phyloP scores from a whole-genome alignment of 1,140 invertebrate genomes.

The Muscidifurax raptorellus region DNA sequence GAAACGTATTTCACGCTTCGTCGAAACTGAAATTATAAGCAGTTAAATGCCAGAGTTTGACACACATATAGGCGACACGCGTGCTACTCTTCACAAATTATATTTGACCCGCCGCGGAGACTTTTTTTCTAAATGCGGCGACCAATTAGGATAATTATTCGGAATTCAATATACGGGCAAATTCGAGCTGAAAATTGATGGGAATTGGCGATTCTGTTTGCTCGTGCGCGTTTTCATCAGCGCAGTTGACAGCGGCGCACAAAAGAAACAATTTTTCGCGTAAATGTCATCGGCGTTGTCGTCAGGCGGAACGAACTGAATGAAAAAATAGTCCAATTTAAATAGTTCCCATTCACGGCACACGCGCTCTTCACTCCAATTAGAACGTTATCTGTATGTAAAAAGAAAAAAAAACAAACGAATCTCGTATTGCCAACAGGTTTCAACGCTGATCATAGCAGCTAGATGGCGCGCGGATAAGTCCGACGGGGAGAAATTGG shows the following conservation, averaged over 20 bases:
- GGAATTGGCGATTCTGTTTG: not conserved
- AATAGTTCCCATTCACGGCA: too few species aligned
- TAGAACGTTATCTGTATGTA: too few species aligned
- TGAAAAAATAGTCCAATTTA: too few species aligned
- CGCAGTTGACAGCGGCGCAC: not conserved
- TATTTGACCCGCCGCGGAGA: not conserved
- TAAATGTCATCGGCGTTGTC: too few species aligned
- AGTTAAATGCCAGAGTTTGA: not conserved
- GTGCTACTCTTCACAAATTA: not conserved
- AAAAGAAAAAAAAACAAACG: too few species aligned
- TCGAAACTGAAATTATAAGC: slow-evolving; percentile 24
- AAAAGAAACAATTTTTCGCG: too few species aligned
- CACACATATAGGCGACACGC: not conserved
- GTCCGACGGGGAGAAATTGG: not conserved
- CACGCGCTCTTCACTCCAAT: too few species aligned
- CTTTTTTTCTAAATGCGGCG: not conserved
- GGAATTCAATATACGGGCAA: not conserved
- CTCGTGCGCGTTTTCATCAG: not conserved
- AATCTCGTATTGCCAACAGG: too few species aligned
- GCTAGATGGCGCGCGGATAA: too few species aligned
- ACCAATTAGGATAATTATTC: not conserved
- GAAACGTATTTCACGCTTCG: slow-evolving; percentile 40
- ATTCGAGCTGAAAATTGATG: not conserved
- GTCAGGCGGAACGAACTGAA: too few species aligned
- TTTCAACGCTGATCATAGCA: too few species aligned